phyloP scores from a whole-genome alignment of 2,113 vertebrate species.

The Nicator chloris region DNA sequence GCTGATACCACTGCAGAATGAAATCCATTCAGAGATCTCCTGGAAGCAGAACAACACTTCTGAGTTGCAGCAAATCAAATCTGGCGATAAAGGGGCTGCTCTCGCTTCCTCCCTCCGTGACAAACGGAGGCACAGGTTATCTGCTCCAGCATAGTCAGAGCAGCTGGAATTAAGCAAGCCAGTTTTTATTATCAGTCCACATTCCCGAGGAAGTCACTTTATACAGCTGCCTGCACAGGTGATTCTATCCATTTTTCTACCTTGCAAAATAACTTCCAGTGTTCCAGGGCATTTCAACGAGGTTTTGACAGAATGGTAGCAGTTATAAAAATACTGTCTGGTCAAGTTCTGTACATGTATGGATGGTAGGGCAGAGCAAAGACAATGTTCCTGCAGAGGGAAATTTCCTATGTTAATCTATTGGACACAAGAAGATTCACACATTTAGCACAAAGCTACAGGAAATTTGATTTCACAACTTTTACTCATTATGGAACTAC shows the following conservation, averaged over 20 bases:
- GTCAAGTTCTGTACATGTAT: background rate
- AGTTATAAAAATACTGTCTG: background rate
- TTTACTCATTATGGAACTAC: background rate
- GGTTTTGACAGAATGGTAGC: background rate
- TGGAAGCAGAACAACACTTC: background rate
- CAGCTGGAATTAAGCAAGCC: background rate
- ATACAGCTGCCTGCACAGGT: background rate
- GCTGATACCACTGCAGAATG: background rate
- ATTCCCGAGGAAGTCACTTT: background rate
- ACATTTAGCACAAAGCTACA: background rate
- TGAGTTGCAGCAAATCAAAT: background rate
- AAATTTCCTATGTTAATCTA: background rate
- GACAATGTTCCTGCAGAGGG: background rate
- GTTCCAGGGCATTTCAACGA: background rate
- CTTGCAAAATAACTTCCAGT: background rate
- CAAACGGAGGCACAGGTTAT: background rate
- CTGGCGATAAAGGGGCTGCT: background rate
- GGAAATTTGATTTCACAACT: background rate
- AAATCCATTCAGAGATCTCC: slow-evolving; percentile 9
- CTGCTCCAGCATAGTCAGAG: background rate
- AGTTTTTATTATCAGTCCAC: background rate
- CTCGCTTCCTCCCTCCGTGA: background rate
- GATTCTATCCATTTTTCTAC: background rate
- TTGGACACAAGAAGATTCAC: background rate
- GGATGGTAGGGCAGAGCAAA: background rate